Evolutionary conservation across 1,140 invertebrate genomes (phyloP).

Genomic region (Chironomus striatipennis): DNA sequence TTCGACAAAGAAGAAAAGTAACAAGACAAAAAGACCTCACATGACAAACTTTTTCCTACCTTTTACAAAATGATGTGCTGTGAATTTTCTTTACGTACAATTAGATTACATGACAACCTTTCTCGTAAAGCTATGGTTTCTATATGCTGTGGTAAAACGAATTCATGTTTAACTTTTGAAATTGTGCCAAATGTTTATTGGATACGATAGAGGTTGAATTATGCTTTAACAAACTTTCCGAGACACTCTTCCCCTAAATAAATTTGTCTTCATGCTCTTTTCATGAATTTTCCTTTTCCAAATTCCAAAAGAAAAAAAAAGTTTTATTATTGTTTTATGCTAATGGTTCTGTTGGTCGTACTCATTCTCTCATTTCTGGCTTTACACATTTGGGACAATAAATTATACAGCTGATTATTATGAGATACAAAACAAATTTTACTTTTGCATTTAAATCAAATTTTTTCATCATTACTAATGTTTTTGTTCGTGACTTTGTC

Average conservation of each 20-base stretch:
- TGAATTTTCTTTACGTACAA: background rate
- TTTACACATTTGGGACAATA: too few relatives aligned
- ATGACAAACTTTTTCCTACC: background rate
- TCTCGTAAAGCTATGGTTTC: too few relatives aligned
- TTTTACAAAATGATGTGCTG: background rate
- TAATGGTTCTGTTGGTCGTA: background rate
- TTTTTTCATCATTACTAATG: too few relatives aligned
- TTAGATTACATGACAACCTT: background rate
- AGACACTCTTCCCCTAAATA: background rate
- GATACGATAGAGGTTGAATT: background rate
- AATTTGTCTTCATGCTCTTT: background rate
- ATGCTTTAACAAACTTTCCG: background rate
- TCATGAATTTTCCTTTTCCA: background rate
- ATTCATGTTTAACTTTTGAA: background rate
- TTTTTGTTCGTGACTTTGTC: too few relatives aligned
- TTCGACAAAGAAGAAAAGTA: too few relatives aligned
- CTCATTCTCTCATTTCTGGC: background rate
- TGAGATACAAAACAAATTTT: too few relatives aligned
- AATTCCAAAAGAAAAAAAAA: background rate
- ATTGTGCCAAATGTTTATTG: background rate
- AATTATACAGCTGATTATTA: too few relatives aligned
- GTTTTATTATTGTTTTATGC: slow-evolving; percentile 10
- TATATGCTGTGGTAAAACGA: background rate
- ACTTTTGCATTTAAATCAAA: too few relatives aligned
- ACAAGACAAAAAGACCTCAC: too few relatives aligned